Conservation (phyloP, 1,140 invertebrate genomes). For the Pollicipes pollicipes region DNA sequence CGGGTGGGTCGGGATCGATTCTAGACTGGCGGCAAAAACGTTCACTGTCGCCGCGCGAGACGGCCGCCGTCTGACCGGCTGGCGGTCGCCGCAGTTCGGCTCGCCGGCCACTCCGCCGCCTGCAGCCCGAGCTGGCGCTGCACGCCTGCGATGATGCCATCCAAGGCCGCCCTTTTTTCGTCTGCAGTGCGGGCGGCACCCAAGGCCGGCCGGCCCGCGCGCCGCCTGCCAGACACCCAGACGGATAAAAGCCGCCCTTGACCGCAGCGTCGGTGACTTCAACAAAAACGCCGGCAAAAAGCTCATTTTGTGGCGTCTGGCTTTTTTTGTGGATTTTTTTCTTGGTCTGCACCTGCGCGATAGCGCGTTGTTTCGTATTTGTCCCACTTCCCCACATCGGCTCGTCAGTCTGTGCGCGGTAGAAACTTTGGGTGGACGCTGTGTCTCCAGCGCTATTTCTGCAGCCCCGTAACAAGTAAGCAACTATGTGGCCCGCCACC, state of each 20-base stretch:
- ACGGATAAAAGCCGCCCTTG: neutral
- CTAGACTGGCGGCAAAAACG: neutral
- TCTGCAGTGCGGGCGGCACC: neutral
- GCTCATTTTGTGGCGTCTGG: neutral
- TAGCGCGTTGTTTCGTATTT: neutral
- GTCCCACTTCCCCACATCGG: neutral
- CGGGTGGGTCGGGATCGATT: neutral
- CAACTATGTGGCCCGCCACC: neutral
- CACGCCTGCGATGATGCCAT: neutral
- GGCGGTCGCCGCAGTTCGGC: too few species aligned
- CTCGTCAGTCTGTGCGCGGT: neutral
- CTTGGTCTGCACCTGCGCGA: neutral
- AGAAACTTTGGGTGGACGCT: neutral
- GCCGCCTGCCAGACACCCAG: neutral
- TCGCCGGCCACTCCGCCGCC: too few species aligned
- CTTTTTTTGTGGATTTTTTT: neutral
- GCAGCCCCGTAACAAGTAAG: neutral
- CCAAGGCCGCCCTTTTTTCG: neutral
- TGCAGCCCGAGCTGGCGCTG: too few species aligned
- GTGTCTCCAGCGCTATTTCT: neutral
- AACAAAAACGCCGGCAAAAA: neutral
- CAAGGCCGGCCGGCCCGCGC: too few species aligned
- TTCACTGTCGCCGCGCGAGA: too few species aligned
- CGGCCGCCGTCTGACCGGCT: too few species aligned
- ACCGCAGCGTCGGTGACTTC: neutral